These are phyloP conservation scores for Pocillopora verrucosa DNA, from an alignment of 64 coral and sea anemone genomes.

Conservation along the genomic window DNA sequence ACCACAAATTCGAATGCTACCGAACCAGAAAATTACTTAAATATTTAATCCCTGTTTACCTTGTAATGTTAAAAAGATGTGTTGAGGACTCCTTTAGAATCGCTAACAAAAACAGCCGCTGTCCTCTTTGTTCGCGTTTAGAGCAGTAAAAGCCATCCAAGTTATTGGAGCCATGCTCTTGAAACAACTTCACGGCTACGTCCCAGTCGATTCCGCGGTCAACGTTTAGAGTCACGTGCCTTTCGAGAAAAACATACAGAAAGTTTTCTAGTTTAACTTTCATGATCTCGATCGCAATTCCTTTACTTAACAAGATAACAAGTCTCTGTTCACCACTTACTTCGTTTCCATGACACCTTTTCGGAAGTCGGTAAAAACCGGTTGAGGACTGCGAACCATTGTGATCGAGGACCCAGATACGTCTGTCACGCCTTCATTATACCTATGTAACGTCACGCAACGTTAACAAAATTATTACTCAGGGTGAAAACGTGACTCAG, in stretches of 20 bases:
- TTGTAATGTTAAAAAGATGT: constrained; percentile 87
- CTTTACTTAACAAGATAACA: background rate
- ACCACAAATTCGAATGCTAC: no score
- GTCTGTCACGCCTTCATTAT: constrained; percentile 95
- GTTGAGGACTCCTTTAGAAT: constrained; percentile 81
- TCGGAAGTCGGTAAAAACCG: constrained; percentile 87
- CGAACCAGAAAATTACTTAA: no score
- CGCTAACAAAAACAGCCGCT: constrained; percentile 81
- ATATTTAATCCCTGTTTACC: constrained; percentile 33
- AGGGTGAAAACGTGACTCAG: background rate
- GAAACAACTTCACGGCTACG: constrained; percentile 54
- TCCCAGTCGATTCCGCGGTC: constrained; percentile 93
- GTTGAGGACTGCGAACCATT: constrained; percentile 62
- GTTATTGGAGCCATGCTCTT: constrained; percentile 55
- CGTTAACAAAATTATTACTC: background rate
- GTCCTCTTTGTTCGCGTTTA: constrained; percentile 84
- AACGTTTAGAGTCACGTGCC: constrained; percentile 77
- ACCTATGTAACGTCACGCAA: constrained; percentile 45
- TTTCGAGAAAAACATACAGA: constrained; percentile 4
- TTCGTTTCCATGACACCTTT: constrained; percentile 88
- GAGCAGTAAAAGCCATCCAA: constrained; percentile 95
- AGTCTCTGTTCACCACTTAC: constrained; percentile 33
- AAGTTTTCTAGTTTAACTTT: no score
- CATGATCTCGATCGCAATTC: no score
- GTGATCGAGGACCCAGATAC: constrained; percentile 86